Percentiles rank a stretch among this genome's conserved stretches.
Conservation (phyloP, 2,113 vertebrate genomes). For the Callithrix jacchus region DNA sequence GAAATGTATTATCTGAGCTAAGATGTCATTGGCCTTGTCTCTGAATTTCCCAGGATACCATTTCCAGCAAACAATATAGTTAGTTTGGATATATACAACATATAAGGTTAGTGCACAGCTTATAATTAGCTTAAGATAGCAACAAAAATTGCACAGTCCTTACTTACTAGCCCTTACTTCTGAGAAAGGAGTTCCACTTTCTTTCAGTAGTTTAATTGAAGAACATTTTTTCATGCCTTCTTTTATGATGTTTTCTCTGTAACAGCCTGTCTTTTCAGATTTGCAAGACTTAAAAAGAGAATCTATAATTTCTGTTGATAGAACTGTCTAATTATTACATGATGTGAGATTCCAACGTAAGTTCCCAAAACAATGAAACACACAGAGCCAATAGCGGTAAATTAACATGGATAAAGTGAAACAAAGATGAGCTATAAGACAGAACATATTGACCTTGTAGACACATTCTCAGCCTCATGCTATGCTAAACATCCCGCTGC, state of each 20-base stretch:
- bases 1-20: not conserved
- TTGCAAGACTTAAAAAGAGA: slow-evolving; percentile 12
- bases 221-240: not conserved
- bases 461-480: too few species aligned
- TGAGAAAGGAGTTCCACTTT: not conserved
- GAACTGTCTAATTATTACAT: not conserved
- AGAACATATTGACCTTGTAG: not conserved
- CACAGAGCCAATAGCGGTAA: not conserved
- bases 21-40: not conserved
- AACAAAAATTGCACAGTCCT: not conserved
- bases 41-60: not conserved
- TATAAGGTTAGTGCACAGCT: not conserved
- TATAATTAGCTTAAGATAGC: not conserved
- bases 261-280: not conserved
- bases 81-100: not conserved
- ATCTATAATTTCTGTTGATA: not conserved
- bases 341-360: not conserved
- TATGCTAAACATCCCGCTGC: fast-evolving
- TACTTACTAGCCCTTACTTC: slow-evolving; percentile 16
- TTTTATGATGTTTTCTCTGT: not conserved
- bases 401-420: not conserved
- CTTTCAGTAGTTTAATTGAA: not conserved
- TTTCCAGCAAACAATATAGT: not conserved
- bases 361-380: not conserved
- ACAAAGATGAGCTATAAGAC: not conserved